These are phyloP conservation scores for Glyptemys insculpta DNA, from an alignment of 2,797 vertebrate species.

Conservation along the genomic window DNA sequence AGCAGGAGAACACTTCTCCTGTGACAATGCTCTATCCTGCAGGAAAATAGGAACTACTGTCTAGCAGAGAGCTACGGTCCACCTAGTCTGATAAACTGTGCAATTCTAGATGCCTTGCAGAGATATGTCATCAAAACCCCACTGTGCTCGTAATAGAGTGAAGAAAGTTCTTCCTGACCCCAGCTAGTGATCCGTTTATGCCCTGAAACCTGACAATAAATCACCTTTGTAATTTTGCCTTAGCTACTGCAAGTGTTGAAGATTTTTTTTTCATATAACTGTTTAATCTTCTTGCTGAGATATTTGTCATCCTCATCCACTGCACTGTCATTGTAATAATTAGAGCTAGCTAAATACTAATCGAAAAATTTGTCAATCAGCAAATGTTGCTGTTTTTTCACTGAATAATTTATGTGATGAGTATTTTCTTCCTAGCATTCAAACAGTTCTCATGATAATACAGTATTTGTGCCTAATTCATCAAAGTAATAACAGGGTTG, in stretches of 20 bases:
- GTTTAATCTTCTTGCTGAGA: slow-evolving; percentile 26
- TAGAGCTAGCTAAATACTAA: slow-evolving; percentile 45
- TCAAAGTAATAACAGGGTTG: slow-evolving; percentile 39
- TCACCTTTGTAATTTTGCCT: not conserved
- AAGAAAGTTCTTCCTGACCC: slow-evolving; percentile 1
- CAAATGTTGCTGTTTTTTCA: slow-evolving; percentile 41
- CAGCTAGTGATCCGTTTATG: not conserved
- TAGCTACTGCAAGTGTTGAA: not conserved
- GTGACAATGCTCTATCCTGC: not conserved
- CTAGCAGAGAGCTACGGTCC: not conserved
- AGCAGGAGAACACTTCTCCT: not conserved
- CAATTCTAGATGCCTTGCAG: not conserved
- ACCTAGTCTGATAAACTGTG: fast-evolving
- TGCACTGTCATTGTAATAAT: slow-evolving; percentile 46
- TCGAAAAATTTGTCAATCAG: slow-evolving; percentile 38
- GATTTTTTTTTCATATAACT: slow-evolving; percentile 46
- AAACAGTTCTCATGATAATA: slow-evolving; percentile 43
- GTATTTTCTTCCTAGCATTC: slow-evolving; percentile 42
- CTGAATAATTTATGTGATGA: slow-evolving; percentile 60
- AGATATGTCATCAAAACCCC: not conserved
- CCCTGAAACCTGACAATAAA: not conserved
- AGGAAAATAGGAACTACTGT: not conserved
- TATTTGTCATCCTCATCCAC: slow-evolving; percentile 27
- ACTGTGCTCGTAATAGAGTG: not conserved
- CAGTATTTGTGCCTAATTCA: slow-evolving; percentile 28